Base-by-base conservation (phyloP, 2,113 vertebrate genomes). In the Abramis brama region DNA sequence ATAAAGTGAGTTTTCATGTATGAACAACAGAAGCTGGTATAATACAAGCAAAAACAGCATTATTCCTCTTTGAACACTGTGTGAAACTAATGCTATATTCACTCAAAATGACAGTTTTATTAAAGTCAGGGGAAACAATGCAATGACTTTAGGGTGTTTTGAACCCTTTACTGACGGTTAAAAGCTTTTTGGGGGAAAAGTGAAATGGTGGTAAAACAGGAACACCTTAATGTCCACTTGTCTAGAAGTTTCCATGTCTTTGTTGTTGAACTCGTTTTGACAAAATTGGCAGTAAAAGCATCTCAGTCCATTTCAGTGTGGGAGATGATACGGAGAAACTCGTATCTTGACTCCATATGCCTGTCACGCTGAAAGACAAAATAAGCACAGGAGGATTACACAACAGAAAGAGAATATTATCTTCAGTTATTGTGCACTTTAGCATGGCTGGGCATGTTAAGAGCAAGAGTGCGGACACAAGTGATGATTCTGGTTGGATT, bases 231-330 rank as follows among this genome's bases (percentile, higher is more conserved):
- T 36, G 79, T 71, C 36, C 27, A 12, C 66, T 71, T 52, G 70
- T 59, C 57, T 62, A 27, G 59, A 83, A 75, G 77, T 82, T 57
- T 43, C 30, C 43, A 33, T 50, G n/a, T 60, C 50, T 74, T 52
- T 33, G 68, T 47, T 83, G 7, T 47, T 52, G 60, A 71, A 76
- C 59, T 39, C 60, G 8, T 79, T 73, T 75, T 36, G 71, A 60
- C 50, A 36, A 77, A 25, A 70, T 43, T 81, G 79, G 79, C 47
- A 79, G 68, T 50, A 74, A 78, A 78, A 59, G 52, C 52, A 78
- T 79, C 78, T 77, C 85, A 79, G 47, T 89, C 71, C 47, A 23
- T 60, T 78, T 78, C 78, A 78, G 83, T 43, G 77, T 79, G 39
- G 79, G 79, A 68, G 75, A 57, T 47, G 36, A 64, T 25, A 79